Evolutionary conservation across 2,797 vertebrate genomes (phyloP), one percentile per base, ranked within the genome.

Genomic region (Psittacula echo): DNA sequence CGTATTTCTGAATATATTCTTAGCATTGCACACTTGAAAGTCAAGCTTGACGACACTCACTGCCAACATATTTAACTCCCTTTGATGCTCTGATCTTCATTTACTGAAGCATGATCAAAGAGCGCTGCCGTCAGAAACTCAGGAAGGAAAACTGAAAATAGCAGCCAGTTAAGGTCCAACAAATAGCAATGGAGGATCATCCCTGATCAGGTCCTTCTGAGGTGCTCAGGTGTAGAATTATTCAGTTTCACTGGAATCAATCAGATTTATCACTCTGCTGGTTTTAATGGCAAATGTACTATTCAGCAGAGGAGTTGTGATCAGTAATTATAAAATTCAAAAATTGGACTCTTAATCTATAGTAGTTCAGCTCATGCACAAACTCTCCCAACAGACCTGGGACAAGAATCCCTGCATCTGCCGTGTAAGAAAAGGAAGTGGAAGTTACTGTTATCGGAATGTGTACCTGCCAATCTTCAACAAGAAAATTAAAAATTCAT

Each of bases 71-170:
- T 86, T 95, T 91, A 93, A 93, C 94, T 94, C 42, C 60, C 88
- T 96, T 96, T 96, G 95, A 95, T 96, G 91, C 91, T 96, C 83
- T 85, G 85, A 93, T 95, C 85, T 91, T 91, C 89, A 79, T 92
- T 93, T 96, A 93, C 83, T 96, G 92, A 91, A 91, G 91, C 14
- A 4, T 30, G 92, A 97, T 96, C 95, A 96, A 96, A 96, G 93
- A 83, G 8, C 8, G 39, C 78, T 93, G 48, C 34, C 65, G 85
- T 77, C 65, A 89, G 84, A 93, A 96, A 82, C 68, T 53, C 0
- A 5, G 74, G 68, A 89, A 84, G 37, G 47, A 90, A 90, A 90
- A 78, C 78, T 68, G 78, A 89, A 95, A 95, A 91, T 27, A 93
- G 68, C 89, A 93, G 61, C 58, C 66, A 62, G 85, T 56, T 66